These are phyloP conservation scores for Boleophthalmus pectinirostris DNA, from an alignment of 2,113 vertebrate genomes.

Conservation along the genomic window DNA sequence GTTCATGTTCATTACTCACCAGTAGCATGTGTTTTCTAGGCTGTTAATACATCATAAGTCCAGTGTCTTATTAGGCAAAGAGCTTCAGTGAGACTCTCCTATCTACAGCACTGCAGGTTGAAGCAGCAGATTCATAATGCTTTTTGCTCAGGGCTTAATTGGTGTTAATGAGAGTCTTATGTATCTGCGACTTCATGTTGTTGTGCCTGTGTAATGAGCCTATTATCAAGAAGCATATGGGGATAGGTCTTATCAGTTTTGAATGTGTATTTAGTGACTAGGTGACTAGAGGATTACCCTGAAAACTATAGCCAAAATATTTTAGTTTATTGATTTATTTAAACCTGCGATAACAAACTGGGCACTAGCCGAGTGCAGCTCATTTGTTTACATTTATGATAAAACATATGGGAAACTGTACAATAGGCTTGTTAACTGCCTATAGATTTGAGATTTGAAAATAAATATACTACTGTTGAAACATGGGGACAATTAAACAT, in stretches of 20 bases:
- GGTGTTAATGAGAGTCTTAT: constrained; percentile 48
- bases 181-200: constrained; percentile 38
- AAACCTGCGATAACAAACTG: background rate
- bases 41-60: constrained; percentile 45
- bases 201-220: constrained; percentile 43
- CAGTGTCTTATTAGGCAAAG: constrained; percentile 45
- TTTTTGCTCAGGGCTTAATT: constrained; percentile 49
- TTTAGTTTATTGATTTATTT: background rate
- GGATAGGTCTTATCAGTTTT: constrained; percentile 12
- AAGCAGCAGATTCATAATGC: constrained; percentile 44
- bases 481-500: too few species aligned
- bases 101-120: constrained; percentile 29
- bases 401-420: too few species aligned
- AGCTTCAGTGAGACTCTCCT: constrained; percentile 37
- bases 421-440: too few species aligned
- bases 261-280: background rate
- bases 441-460: too few species aligned
- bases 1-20: constrained; percentile 23
- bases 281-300: background rate
- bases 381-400: too few species aligned
- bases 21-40: constrained; percentile 27
- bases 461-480: too few species aligned
- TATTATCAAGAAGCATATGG: constrained; percentile 23
- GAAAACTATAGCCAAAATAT: background rate
- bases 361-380: background rate